Base-by-base conservation (phyloP, 2,113 vertebrate genomes). In the Orientallactaga bullata region DNA sequence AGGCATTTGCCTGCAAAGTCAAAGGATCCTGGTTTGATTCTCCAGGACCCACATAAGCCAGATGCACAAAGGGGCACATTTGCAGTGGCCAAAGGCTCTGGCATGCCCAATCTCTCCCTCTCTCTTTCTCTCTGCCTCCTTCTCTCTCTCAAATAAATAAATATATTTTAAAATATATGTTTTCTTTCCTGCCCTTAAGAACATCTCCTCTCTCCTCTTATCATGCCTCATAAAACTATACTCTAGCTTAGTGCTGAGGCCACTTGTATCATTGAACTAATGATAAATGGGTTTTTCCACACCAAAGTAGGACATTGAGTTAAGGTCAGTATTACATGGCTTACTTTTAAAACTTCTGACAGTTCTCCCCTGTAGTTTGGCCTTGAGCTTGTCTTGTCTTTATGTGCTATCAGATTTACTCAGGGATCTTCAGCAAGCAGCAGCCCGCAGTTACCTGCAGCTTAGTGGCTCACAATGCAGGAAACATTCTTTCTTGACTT, bases 361-460 rank as follows among this genome's bases (percentile, higher is more conserved):
- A 90, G 37, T 79, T 90, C 60, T 63, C 51, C 90, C 60, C 51
- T 68, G 20, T 77, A 93, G 88, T 78, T 88, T 78, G 69, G 69
- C 94, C 85, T 76, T 93, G 82, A 94, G 89, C 60, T 74, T 84
- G 42, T 77, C 82, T 82, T 85, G 76, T 89, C 94, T 95, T 96
- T 89, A 47, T 66, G 73, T 66, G 83, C 47, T 63, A 84, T 95
- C 76, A 91, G 58, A 89, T 93, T 81, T 96, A 71, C 73, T 94
- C 68, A 42, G 73, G 23, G 55, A 39, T 82, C 66, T 85, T 72
- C 68, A 73, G 32, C 58, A 93, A 90, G 61, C 85, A 72, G 23
- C 47, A 61, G 42, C 6, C 5, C 51, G 86, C 13, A 20, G 58
- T 47, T 47, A 81, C 93, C 85, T 72, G 39, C 88, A 71, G 83